Conservation (phyloP, 2,113 vertebrate species). For the Neopipo cinnamomea region DNA sequence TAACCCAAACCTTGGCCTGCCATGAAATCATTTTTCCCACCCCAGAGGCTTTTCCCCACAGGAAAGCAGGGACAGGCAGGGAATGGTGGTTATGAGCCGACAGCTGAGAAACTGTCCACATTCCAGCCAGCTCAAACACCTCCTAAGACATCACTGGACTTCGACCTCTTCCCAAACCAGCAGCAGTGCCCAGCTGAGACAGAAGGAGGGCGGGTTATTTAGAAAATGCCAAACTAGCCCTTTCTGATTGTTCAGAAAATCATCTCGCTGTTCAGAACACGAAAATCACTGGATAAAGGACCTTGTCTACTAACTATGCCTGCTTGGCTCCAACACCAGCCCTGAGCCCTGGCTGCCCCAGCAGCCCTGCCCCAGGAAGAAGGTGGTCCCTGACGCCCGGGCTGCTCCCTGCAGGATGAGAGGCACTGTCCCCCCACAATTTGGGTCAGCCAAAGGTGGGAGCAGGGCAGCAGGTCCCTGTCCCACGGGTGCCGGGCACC, state of each 20-base stretch:
- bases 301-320: not conserved
- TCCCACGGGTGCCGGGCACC: not conserved
- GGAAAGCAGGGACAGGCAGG: not conserved
- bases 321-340: not conserved
- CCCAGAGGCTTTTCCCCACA: not conserved
- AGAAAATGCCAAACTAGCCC: not conserved
- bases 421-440: not conserved
- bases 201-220: not conserved
- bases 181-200: not conserved
- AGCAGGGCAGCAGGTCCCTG: not conserved
- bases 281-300: not conserved
- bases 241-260: not conserved
- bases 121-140: not conserved
- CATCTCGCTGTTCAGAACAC: not conserved
- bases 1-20: not conserved
- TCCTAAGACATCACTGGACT: not conserved
- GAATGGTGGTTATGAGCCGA: not conserved
- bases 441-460: not conserved
- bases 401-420: not conserved
- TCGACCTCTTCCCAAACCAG: not conserved
- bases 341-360: accelerated
- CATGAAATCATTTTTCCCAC: not conserved
- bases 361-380: not conserved
- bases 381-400: accelerated
- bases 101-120: not conserved